Base-by-base conservation (phyloP, 2,888 invertebrate genomes). In the Bibio marci region DNA sequence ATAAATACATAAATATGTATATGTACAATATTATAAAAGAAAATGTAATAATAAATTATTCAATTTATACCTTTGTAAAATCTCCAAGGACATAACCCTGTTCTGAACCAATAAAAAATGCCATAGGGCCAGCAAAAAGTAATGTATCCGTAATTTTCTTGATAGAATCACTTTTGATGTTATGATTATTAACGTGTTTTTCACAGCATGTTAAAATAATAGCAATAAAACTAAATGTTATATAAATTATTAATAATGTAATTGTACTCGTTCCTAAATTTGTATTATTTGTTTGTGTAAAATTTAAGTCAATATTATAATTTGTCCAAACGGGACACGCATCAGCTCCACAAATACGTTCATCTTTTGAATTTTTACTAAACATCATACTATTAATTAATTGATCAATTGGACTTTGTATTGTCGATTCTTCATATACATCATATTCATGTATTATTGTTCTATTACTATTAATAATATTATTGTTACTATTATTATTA, bases 21-120 rank as follows among this genome's bases (percentile, higher is more conserved):
- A n/a, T n/a, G n/a, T n/a, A n/a, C n/a, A n/a, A n/a, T n/a, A n/a
- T n/a, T n/a, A n/a, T n/a, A n/a, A n/a, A n/a, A n/a, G n/a, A n/a
- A n/a, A n/a, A n/a, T n/a, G n/a, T n/a, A n/a, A n/a, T n/a, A n/a
- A n/a, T n/a, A n/a, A n/a, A n/a, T n/a, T n/a, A n/a, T n/a, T n/a
- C n/a, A 22, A 22, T 6, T 22, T 52, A 55, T 52, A 80, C 82
- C 69, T 81, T 76, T 54, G 80, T 74, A 58, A 83, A 85, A 52
- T 83, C 83, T 8, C 80, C 76, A 54, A 79, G 74, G 65, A 86
- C 80, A 56, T 85, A 83, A 47, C 81, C 83, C 62, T 85, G 85
- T 57, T 85, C 83, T 42, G 83, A 67, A 43, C 85, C 85, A 45
- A 85, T 81, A 52, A 83, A 86, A 31, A 82, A 65, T 4, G 80